Percentiles rank a stretch among this genome's conserved stretches.
Evolutionary conservation across 2,888 invertebrate genomes (phyloP).

Genomic region (Heliconius cydno): DNA sequence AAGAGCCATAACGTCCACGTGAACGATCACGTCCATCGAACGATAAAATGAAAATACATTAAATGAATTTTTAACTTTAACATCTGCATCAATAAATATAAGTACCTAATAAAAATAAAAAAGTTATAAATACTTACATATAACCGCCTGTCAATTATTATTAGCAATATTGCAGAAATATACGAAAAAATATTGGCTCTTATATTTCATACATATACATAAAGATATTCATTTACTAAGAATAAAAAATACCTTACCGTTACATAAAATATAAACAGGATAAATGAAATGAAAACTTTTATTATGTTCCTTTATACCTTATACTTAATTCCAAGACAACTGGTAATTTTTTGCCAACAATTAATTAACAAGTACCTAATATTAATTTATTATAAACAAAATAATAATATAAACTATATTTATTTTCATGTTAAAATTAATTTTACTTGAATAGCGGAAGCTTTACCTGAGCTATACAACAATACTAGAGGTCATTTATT

Average conservation of each 20-base stretch:
- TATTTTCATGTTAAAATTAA: background rate
- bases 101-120: too few species aligned
- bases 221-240: background rate
- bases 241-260: too few species aligned
- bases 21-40: too few species aligned
- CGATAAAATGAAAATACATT: too few species aligned
- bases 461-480: background rate
- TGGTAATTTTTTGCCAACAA: background rate
- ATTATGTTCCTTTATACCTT: too few species aligned
- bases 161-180: conserved; percentile 11
- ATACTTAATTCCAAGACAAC: background rate
- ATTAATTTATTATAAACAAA: background rate
- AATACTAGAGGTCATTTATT: background rate
- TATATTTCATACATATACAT: background rate
- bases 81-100: background rate
- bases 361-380: too few species aligned
- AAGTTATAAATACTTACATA: background rate
- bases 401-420: background rate
- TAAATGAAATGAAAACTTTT: background rate
- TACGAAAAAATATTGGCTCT: background rate
- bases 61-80: too few species aligned
- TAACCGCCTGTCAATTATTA: background rate
- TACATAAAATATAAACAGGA: too few species aligned
- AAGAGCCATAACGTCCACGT: too few species aligned
- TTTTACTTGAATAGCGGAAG: background rate